Evolutionary conservation across 2,888 invertebrate species (phyloP).

Genomic region (Diaperis boleti): DNA sequence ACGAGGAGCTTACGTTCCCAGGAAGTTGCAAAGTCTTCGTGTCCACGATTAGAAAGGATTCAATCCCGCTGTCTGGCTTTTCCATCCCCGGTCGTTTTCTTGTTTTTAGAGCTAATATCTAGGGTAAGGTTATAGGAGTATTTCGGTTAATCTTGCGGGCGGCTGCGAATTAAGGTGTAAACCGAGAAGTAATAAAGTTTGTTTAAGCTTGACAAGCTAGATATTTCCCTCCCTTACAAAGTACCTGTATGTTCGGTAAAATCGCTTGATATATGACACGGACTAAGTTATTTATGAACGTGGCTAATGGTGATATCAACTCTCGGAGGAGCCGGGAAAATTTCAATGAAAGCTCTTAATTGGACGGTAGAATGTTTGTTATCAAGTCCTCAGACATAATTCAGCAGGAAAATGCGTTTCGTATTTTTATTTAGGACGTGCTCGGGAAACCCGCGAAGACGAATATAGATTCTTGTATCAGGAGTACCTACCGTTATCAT

Average conservation of each 20-base stretch:
- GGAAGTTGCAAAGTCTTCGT: background rate
- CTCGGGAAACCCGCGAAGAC: background rate
- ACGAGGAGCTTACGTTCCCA: no score
- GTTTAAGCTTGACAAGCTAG: conserved; percentile 50
- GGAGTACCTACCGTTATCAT: conserved; percentile 34
- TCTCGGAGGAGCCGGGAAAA: conserved; percentile 35
- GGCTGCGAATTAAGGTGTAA: conserved; percentile 42
- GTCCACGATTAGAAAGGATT: background rate
- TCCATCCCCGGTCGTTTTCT: conserved; percentile 9
- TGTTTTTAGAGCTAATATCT: conserved; percentile 23
- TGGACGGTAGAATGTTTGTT: conserved; percentile 23
- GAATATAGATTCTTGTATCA: conserved; percentile 22
- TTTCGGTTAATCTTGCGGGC: conserved; percentile 37
- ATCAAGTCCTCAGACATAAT: conserved; percentile 10
- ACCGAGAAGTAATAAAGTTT: conserved; percentile 51
- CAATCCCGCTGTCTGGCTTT: background rate
- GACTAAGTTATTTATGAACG: conserved; percentile 35
- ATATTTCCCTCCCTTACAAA: conserved; percentile 44
- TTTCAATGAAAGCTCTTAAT: conserved; percentile 37
- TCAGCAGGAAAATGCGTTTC: conserved; percentile 1
- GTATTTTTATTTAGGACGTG: conserved; percentile 16
- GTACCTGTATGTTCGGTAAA: conserved; percentile 46
- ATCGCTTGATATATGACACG: conserved; percentile 43
- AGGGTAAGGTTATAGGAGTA: conserved; percentile 25
- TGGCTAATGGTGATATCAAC: conserved; percentile 33